These are phyloP conservation scores for Leptinotarsa texana DNA, from an alignment of 1,140 invertebrate species.

Conservation along the genomic window DNA sequence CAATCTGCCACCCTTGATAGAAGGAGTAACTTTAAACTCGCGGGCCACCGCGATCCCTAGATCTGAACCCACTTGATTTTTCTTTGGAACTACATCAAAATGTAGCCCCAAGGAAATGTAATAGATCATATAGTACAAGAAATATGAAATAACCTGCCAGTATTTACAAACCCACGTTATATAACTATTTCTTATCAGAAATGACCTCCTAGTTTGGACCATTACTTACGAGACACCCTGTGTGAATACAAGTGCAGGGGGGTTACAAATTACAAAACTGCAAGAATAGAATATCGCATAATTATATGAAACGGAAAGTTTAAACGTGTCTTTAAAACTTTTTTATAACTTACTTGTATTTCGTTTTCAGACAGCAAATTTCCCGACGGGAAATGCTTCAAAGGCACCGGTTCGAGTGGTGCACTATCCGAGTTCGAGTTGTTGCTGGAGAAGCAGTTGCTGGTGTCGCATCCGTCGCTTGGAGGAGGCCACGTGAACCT, in stretches of 20 bases:
- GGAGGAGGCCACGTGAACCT: constrained; percentile 72
- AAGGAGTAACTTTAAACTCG: no score
- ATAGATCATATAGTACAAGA: no score
- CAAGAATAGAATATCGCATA: not conserved
- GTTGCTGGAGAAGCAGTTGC: constrained; percentile 27
- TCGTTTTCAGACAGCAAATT: constrained; percentile 44
- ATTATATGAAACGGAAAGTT: not conserved
- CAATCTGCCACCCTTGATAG: no score
- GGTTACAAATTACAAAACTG: not conserved
- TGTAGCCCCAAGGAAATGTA: no score
- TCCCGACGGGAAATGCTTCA: constrained; percentile 33
- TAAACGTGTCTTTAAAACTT: no score
- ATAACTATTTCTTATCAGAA: no score
- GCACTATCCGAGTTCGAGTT: constrained; percentile 33
- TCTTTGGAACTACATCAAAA: no score
- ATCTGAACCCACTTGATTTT: no score
- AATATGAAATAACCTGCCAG: no score
- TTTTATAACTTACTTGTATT: constrained; percentile 41
- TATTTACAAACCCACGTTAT: no score
- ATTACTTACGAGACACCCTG: constrained; percentile 9
- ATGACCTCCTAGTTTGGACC: not conserved
- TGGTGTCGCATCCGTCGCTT: constrained; percentile 57
- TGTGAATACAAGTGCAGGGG: constrained; percentile 1
- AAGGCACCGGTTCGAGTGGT: constrained; percentile 11
- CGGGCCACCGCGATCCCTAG: no score